These are phyloP conservation scores for Meda fulgida DNA, from an alignment of 2,797 vertebrate species.

Conservation along the genomic window DNA sequence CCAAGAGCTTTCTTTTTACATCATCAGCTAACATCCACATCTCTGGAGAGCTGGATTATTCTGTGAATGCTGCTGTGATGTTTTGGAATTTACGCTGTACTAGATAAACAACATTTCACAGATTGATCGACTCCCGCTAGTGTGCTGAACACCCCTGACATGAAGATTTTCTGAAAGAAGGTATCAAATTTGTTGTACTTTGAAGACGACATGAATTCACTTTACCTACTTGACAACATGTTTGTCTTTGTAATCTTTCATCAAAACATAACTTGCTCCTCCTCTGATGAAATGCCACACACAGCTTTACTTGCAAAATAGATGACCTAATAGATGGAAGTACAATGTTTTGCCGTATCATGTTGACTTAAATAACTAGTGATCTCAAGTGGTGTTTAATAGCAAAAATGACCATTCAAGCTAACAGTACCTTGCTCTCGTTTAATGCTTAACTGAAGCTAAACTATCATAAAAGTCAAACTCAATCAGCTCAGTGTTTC, in stretches of 20 bases:
- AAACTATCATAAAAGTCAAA: constrained; percentile 51
- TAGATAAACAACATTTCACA: constrained; percentile 49
- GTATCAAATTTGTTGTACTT: not conserved
- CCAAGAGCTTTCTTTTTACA: constrained; percentile 65
- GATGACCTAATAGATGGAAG: not conserved
- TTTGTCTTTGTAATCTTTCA: not conserved
- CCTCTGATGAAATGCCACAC: not conserved
- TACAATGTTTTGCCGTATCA: not conserved
- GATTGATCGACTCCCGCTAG: constrained; percentile 24
- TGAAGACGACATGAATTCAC: not conserved
- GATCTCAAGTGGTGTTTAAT: not conserved
- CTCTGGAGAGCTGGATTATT: constrained; percentile 59
- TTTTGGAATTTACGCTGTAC: constrained; percentile 55
- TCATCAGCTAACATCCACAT: constrained; percentile 60
- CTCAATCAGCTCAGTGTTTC: constrained; percentile 61
- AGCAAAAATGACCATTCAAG: not conserved
- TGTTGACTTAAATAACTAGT: not conserved
- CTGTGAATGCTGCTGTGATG: constrained; percentile 43
- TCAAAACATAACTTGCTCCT: not conserved
- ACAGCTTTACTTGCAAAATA: not conserved
- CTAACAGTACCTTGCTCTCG: not conserved
- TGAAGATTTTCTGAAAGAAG: constrained; percentile 22
- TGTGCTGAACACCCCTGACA: not conserved
- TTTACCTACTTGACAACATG: not conserved
- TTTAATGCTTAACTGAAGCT: not conserved